Conservation (phyloP, 2,113 vertebrate species). For the Nicator chloris region DNA sequence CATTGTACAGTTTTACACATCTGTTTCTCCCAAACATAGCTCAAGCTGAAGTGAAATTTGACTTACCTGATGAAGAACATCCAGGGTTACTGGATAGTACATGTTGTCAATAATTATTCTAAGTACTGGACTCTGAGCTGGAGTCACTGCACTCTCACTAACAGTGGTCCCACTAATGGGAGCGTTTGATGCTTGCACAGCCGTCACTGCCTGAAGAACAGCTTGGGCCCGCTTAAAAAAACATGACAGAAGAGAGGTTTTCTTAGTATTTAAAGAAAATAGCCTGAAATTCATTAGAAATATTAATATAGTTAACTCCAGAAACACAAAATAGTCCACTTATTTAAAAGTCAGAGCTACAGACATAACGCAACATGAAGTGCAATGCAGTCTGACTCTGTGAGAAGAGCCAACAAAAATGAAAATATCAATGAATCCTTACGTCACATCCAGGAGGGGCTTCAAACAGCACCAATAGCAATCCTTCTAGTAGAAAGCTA, state of each 20-base stretch:
- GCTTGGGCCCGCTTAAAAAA: slow-evolving; percentile 85
- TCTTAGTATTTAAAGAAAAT: not conserved
- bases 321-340: not conserved
- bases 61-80: slow-evolving; percentile 95
- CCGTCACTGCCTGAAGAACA: slow-evolving; percentile 87
- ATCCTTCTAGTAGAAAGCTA: not conserved
- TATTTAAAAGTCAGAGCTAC: not conserved
- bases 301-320: not conserved
- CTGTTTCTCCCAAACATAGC: not conserved
- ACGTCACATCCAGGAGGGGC: not conserved
- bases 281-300: not conserved
- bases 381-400: not conserved
- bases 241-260: not conserved
- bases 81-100: slow-evolving; percentile 98
- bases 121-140: slow-evolving; percentile 92
- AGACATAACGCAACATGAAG: not conserved
- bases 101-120: slow-evolving; percentile 99
- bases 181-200: slow-evolving; percentile 88
- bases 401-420: not conserved
- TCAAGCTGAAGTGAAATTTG: not conserved
- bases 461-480: not conserved
- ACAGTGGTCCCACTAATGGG: slow-evolving; percentile 84
- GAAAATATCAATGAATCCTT: not conserved
- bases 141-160: slow-evolving; percentile 85
- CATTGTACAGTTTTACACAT: not conserved